phyloP scores from a whole-genome alignment of 2,888 invertebrate species.

The Seira ritae region DNA sequence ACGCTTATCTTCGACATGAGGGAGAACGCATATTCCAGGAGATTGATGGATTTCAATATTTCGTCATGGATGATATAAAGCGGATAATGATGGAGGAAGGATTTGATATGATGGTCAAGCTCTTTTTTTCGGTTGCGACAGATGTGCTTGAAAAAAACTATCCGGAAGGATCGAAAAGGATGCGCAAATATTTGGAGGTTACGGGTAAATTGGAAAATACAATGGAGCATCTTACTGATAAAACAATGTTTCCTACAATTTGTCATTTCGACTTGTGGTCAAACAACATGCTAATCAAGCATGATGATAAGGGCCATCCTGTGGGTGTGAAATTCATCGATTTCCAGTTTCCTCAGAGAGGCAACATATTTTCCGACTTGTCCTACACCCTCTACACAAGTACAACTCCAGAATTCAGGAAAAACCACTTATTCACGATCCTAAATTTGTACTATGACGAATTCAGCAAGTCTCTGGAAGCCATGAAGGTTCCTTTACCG shows the following conservation, averaged over 20 bases:
- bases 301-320: constrained; percentile 41
- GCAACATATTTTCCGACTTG: constrained; percentile 54
- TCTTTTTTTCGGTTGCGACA: constrained; percentile 37
- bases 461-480: constrained; percentile 33
- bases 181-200: not conserved
- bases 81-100: constrained; percentile 26
- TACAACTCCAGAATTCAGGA: constrained; percentile 59
- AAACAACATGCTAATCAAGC: constrained; percentile 69
- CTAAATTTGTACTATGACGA: constrained; percentile 51
- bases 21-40: constrained; percentile 47
- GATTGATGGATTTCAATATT: constrained; percentile 38
- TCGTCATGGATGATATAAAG: constrained; percentile 25
- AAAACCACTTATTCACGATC: constrained; percentile 27
- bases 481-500: constrained; percentile 40
- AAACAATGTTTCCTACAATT: constrained; percentile 57
- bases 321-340: constrained; percentile 62
- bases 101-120: constrained; percentile 15
- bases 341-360: constrained; percentile 59
- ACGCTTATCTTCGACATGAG: constrained; percentile 53
- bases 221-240: constrained; percentile 39
- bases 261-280: constrained; percentile 68
- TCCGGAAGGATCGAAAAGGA: constrained; percentile 44
- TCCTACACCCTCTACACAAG: constrained; percentile 60
- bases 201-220: not conserved
- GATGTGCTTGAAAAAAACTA: constrained; percentile 21